Percentiles rank a stretch among this genome's conserved stretches.
These are phyloP conservation scores for Popillia japonica DNA, from an alignment of 1,140 invertebrate genomes.

Conservation along the genomic window DNA sequence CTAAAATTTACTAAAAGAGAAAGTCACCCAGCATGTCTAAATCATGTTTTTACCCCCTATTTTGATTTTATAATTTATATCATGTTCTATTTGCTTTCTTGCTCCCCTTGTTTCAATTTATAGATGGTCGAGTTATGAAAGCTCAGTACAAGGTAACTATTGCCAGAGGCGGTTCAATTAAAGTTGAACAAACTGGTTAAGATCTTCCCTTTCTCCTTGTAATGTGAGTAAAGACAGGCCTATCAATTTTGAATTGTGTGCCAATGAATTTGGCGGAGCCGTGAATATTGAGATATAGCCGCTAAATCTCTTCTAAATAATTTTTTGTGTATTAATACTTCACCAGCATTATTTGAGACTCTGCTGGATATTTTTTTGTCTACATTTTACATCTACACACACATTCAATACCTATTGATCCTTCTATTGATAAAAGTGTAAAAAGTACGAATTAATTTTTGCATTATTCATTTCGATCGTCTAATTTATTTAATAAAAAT, in stretches of 20 bases:
- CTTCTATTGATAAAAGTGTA: background rate
- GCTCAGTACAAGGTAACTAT: slow-evolving; percentile 55
- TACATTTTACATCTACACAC: background rate
- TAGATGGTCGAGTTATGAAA: slow-evolving; percentile 56
- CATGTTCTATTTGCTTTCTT: slow-evolving; percentile 12
- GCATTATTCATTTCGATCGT: no score
- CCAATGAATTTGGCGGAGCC: background rate
- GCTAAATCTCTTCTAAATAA: slow-evolving; percentile 20
- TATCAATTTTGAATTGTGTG: background rate
- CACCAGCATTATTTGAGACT: slow-evolving; percentile 35
- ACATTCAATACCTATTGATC: background rate
- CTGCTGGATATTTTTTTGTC: slow-evolving; percentile 23
- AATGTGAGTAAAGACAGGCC: slow-evolving; percentile 34
- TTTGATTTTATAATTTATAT: slow-evolving; percentile 25
- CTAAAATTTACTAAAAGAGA: background rate
- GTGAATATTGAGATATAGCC: background rate
- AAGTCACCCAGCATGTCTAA: background rate
- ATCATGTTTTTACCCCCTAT: background rate
- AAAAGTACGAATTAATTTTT: background rate
- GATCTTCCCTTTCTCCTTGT: background rate
- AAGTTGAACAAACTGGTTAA: slow-evolving; percentile 54
- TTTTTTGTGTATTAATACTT: slow-evolving; percentile 27
- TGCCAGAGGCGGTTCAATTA: slow-evolving; percentile 49
- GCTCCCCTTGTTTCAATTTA: slow-evolving; percentile 42
- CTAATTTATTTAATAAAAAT: no score